phyloP scores from a whole-genome alignment of 2,888 invertebrate species.

The Drosophila affinis region DNA sequence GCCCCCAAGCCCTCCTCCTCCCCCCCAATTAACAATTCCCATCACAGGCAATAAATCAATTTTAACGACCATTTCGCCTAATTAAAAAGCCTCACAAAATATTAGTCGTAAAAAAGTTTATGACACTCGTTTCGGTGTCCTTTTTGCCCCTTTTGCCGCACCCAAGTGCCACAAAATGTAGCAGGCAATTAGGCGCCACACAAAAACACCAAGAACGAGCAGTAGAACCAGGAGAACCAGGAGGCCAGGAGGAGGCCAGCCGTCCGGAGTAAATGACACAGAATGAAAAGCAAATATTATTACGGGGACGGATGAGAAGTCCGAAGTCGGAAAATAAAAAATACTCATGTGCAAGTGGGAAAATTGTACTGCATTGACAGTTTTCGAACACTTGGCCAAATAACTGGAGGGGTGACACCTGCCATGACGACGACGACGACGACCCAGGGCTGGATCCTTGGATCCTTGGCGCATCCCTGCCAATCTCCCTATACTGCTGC shows the following conservation, averaged over 20 bases:
- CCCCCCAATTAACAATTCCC: conserved; percentile 47
- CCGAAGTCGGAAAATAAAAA: not conserved
- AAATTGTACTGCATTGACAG: conserved; percentile 42
- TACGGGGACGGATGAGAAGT: conserved; percentile 30
- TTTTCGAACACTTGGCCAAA: conserved; percentile 60
- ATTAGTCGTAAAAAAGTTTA: conserved; percentile 62
- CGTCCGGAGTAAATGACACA: conserved; percentile 8
- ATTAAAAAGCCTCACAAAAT: conserved; percentile 61
- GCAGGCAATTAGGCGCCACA: conserved; percentile 64
- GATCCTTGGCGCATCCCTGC: not conserved
- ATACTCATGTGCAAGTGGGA: conserved; percentile 37
- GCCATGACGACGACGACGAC: not conserved
- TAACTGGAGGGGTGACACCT: conserved; percentile 52
- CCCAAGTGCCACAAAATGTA: conserved; percentile 51
- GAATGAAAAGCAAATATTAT: conserved; percentile 72
- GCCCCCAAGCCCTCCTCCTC: too few relatives aligned
- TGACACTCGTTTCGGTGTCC: conserved; percentile 20
- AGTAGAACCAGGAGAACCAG: not conserved
- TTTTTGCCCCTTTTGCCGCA: not conserved
- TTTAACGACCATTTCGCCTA: conserved; percentile 60
- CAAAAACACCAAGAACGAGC: conserved; percentile 8
- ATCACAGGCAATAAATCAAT: conserved; percentile 54
- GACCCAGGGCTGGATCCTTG: not conserved
- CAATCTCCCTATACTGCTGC: not conserved
- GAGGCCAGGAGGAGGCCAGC: not conserved